Conservation (phyloP, 30 jellyfish, hydroid and myxozoan species). For the Mastigias papua region DNA sequence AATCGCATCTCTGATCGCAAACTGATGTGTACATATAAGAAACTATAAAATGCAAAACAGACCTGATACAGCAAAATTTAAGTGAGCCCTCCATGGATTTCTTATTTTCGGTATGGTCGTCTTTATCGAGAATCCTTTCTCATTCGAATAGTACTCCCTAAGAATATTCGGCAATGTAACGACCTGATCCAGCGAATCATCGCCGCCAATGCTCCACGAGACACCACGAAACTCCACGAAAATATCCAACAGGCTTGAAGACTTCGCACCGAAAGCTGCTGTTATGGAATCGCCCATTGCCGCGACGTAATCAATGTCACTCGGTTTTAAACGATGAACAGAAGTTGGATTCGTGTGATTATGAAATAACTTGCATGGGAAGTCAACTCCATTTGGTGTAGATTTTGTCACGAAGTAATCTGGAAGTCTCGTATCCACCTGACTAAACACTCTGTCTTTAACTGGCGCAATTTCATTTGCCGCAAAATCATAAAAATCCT, state of each 20-base stretch:
- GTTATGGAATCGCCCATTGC: slow-evolving; percentile 93
- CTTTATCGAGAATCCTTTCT: slow-evolving; percentile 76
- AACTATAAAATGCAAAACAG: not conserved
- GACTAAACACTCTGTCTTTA: not conserved
- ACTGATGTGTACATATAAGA: too few species aligned
- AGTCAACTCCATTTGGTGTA: slow-evolving; percentile 32
- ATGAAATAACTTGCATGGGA: slow-evolving; percentile 59
- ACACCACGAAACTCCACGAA: slow-evolving; percentile 86
- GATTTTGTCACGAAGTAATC: not conserved
- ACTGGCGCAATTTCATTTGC: slow-evolving; percentile 42
- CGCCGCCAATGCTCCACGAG: slow-evolving; percentile 97
- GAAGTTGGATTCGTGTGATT: slow-evolving; percentile 72
- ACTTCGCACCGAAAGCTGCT: slow-evolving; percentile 91
- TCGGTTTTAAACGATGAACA: slow-evolving; percentile 78
- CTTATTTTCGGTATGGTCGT: slow-evolving; percentile 70
- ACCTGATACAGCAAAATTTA: slow-evolving; percentile 96
- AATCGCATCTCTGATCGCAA: too few species aligned
- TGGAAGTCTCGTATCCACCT: slow-evolving; percentile 26
- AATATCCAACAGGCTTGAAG: slow-evolving; percentile 56
- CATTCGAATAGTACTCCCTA: slow-evolving; percentile 73
- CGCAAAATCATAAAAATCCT: slow-evolving; percentile 39
- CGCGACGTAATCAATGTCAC: slow-evolving; percentile 81
- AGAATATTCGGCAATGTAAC: slow-evolving; percentile 84
- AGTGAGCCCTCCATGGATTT: slow-evolving; percentile 73
- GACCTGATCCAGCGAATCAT: slow-evolving; percentile 45